Base-by-base conservation (phyloP, 2,888 invertebrate species). In the Drosophila niveifrons region DNA sequence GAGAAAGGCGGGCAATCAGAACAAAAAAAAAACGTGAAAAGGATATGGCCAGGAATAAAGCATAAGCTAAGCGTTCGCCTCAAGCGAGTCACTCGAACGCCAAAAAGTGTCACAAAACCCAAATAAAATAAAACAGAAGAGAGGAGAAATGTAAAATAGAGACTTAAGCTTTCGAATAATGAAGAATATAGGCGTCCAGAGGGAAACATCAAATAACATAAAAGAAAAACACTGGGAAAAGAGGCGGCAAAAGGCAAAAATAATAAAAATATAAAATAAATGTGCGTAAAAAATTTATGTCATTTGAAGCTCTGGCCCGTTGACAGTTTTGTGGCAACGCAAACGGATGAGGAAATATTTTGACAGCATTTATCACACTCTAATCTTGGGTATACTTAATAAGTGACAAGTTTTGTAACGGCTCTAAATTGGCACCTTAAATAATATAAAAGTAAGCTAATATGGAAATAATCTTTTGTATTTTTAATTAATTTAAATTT, bases 271-370 rank as follows among this genome's bases (percentile, higher is more conserved):
- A 73, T 64, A 62, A 76, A 66, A 74, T 62, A 74, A 62, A 77
- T 71, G 56, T 67, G 76, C 61, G 72, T 58, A 69, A 84, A 77
- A 78, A 72, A 71, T 66, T 56, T 78, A 82, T 80, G 75, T 70
- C 75, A 79, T 65, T 76, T 65, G 66, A 64, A 63, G 68, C 61
- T 52, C 31, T 62, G 72, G 63, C 61, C 47, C 52, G 57, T 48
- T 83, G 81, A 75, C 82, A 73, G 62, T 67, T 68, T 59, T 59
- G 68, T 36, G 72, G 68, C 47, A 70, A 13, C 64, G 57, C 69
- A 72, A 72, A 39, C 85, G 85, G 85, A 85, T 76, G 63, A 72
- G 66, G 47, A 83, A 88, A 88, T 85, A 85, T 88, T 85, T 88
- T 73, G 86, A 76, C 88, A 81, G 66, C 69, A 44, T 59, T 61